A percentile compares a stretch with the other conserved stretches of the same genome.
Conservation (phyloP, 2,797 vertebrate genomes). For the Coregonus ussuriensis region DNA sequence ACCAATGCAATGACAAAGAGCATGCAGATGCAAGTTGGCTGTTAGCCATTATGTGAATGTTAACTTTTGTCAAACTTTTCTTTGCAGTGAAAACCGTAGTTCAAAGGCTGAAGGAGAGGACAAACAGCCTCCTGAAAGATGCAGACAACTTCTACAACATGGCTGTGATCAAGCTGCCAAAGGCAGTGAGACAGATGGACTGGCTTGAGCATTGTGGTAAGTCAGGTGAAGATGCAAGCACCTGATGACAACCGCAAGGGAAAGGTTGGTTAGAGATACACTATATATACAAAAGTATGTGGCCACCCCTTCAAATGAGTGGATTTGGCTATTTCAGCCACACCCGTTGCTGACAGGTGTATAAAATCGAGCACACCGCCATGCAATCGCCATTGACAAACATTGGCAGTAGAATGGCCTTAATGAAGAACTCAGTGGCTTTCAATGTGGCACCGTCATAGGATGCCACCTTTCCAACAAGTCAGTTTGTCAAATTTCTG, state of each 20-base stretch:
- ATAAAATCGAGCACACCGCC: too few species aligned
- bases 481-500: too few species aligned
- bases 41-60: not conserved
- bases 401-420: too few species aligned
- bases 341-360: too few species aligned
- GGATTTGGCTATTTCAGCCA: too few species aligned
- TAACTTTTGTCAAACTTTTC: not conserved
- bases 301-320: too few species aligned
- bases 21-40: not conserved
- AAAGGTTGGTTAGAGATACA: not conserved
- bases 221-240: constrained; percentile 25
- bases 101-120: constrained; percentile 71
- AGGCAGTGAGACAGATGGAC: constrained; percentile 76
- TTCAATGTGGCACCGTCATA: too few species aligned
- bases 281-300: too few species aligned
- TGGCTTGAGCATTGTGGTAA: constrained; percentile 84
- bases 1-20: not conserved
- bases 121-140: constrained; percentile 80
- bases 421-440: too few species aligned
- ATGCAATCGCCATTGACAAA: too few species aligned
- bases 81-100: constrained; percentile 76
- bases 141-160: constrained; percentile 82
- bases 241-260: too few species aligned
- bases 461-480: too few species aligned
- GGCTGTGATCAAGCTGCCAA: constrained; percentile 83